Evolutionary conservation across 37 sponge, comb jelly and placozoan species (phyloP), one percentile per base, ranked within the genome.

Genomic region (Eunapius fragilis): DNA sequence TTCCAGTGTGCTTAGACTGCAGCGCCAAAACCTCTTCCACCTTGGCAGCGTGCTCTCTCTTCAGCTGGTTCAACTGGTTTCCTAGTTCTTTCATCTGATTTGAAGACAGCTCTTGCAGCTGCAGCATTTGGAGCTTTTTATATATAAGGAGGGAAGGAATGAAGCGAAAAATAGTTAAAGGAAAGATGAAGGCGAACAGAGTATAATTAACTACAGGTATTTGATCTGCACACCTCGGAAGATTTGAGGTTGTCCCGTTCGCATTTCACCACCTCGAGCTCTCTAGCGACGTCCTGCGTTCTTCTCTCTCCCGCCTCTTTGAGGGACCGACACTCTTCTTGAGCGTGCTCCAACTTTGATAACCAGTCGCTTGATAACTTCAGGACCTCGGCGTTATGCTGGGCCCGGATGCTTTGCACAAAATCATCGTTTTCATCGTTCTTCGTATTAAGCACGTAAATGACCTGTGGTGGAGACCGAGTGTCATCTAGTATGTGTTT

Each of bases 401-500:
- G 30, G 6, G 83, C 31, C 33, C 72, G 47, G 67, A 94, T 38
- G 36, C 47, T 71, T 31, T 77, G 36, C 3, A 90, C 69, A 85
- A 89, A 75, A 25, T 77, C 70, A 23, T 96, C 92, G 35, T 93
- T 86, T 71, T 96, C 94, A 70, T 96, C 96, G 45, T 87, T 93
- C 83, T 89, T 86, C 22, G 90, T 89, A 77, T 96, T 89, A 25
- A 96, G 86, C 13, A 75, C 76, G 74, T 96, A 91, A 17, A 96
- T 91, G 7, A 96, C 94, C 93, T 93, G 84, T 26, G 41, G 41
- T 41, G 41, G 41, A 41, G 41, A 41, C 41, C 6, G 6, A 41
- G 41, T 3, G 79, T 28, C 22, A 37, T 48, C 0, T 75, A 5
- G 58, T 36, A 12, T 32, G 77, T 24, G 74, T 73, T 31, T 31